Evolutionary conservation across 2,888 invertebrate genomes (phyloP).

Genomic region (Apomyelois bistriatella): DNA sequence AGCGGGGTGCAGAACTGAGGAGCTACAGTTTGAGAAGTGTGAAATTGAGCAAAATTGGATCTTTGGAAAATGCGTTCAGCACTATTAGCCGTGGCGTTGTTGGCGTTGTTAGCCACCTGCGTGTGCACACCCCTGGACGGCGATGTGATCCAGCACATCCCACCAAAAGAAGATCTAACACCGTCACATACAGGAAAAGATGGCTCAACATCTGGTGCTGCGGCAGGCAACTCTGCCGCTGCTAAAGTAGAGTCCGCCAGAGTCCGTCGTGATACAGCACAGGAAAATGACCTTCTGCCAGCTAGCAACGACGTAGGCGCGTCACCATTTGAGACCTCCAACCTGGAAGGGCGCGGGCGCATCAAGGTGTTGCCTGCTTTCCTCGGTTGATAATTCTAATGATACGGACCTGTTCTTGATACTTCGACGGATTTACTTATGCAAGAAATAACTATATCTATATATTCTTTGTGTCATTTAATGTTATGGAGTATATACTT

Average conservation of each 20-base stretch:
- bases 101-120: constrained; percentile 66
- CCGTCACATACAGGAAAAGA: constrained; percentile 68
- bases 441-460: not conserved
- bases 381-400: constrained; percentile 47
- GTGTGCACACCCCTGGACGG: constrained; percentile 54
- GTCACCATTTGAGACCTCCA: constrained; percentile 59
- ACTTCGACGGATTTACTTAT: not conserved
- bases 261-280: constrained; percentile 53
- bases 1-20: constrained; percentile 24
- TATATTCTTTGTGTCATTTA: constrained; percentile 17
- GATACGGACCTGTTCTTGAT: not conserved
- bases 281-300: constrained; percentile 64
- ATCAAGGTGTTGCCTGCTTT: constrained; percentile 67
- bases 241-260: constrained; percentile 42
- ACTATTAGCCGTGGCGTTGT: constrained; percentile 63
- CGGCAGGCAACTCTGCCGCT: constrained; percentile 58
- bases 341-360: constrained; percentile 55
- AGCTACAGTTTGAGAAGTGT: constrained; percentile 36
- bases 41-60: constrained; percentile 62
- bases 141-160: constrained; percentile 69
- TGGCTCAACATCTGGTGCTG: constrained; percentile 68
- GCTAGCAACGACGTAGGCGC: constrained; percentile 50
- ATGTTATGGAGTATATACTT: not conserved
- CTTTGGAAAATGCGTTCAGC: constrained; percentile 66
- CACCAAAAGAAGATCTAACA: constrained; percentile 61